These are phyloP conservation scores for Thyatira batis DNA, from an alignment of 2,888 invertebrate genomes.

Conservation along the genomic window DNA sequence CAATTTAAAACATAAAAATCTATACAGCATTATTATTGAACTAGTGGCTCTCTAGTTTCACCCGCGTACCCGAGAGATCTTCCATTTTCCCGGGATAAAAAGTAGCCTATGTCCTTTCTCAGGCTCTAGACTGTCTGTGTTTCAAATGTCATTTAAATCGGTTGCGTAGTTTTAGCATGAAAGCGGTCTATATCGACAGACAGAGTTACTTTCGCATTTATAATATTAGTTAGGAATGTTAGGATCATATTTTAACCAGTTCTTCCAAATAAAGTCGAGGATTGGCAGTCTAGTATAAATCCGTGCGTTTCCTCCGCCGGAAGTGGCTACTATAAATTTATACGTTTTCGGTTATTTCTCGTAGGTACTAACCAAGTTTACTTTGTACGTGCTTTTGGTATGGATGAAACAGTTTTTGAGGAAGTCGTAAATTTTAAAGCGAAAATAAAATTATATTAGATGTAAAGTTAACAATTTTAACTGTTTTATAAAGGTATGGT, in stretches of 20 bases:
- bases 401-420: not conserved
- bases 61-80: slow-evolving; percentile 5
- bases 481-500: not conserved
- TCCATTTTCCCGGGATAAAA: no score
- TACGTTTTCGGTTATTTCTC: slow-evolving; percentile 5
- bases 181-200: no score
- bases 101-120: no score
- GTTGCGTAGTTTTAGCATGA: no score
- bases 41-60: no score
- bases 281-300: slow-evolving; percentile 15
- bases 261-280: slow-evolving; percentile 5
- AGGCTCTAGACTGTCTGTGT: no score
- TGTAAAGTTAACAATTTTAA: no score
- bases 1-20: not conserved
- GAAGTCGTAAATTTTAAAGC: not conserved
- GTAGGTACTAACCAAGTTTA: not conserved
- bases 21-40: slow-evolving; percentile 5
- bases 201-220: no score
- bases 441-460: no score
- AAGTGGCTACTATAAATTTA: slow-evolving; percentile 9
- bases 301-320: slow-evolving; percentile 13
- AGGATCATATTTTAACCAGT: no score
- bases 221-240: no score
- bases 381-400: not conserved
- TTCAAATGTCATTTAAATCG: no score